Percentiles rank a stretch among this genome's conserved stretches.
Conservation (phyloP, 2,113 vertebrate genomes). For the Mirza zaza region DNA sequence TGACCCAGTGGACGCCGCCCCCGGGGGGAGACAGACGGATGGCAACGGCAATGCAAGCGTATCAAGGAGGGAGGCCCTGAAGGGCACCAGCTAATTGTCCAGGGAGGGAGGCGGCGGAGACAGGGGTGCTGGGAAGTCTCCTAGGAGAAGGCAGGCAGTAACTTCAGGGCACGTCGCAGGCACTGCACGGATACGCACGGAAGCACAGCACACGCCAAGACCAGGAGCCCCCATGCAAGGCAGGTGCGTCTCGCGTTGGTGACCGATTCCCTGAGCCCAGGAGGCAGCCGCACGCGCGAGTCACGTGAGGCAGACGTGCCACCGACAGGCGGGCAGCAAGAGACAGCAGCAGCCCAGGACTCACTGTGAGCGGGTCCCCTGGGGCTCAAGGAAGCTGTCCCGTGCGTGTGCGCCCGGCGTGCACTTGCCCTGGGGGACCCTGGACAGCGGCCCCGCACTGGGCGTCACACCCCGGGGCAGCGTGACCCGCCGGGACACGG, state of each 20-base stretch:
- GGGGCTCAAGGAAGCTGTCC: too few relatives aligned
- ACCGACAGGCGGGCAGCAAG: too few relatives aligned
- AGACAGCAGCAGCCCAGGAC: neutral
- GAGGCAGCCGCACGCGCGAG: neutral
- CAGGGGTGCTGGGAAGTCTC: neutral
- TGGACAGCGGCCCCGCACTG: too few relatives aligned
- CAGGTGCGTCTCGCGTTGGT: fast-evolving
- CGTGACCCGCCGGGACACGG: neutral
- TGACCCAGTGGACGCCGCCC: neutral
- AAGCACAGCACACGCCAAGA: neutral
- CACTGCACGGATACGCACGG: fast-evolving
- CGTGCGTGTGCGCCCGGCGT: neutral
- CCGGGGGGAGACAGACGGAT: neutral
- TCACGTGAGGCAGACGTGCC: fast-evolving
- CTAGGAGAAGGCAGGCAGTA: neutral
- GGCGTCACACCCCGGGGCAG: neutral
- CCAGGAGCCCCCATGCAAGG: neutral
- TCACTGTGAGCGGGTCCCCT: neutral
- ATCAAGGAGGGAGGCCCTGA: fast-evolving
- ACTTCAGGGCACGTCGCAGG: fast-evolving
- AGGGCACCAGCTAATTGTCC: too few relatives aligned
- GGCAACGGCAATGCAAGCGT: neutral
- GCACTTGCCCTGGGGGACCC: neutral
- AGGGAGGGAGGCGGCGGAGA: fast-evolving
- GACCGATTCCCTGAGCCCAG: neutral